Evolutionary conservation across 2,888 invertebrate genomes (phyloP).

Genomic region (Dicranocentrus wangi): DNA sequence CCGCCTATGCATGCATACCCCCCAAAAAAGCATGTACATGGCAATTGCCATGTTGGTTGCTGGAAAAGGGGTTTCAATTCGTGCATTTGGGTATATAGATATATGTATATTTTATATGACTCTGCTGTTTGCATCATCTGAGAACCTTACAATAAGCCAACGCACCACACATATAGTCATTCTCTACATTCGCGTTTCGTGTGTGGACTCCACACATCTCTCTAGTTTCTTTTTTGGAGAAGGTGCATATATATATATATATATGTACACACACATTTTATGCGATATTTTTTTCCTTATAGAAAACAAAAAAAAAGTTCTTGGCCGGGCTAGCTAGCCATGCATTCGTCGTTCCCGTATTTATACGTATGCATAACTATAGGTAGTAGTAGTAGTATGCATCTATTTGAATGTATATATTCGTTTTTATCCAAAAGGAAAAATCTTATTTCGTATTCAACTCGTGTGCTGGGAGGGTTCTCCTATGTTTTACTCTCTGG

Average conservation of each 20-base stretch:
- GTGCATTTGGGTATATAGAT: constrained; percentile 2
- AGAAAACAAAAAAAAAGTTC: too few relatives aligned
- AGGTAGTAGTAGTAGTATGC: constrained; percentile 20
- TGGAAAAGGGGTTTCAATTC: constrained; percentile 60
- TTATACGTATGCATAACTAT: constrained; percentile 33
- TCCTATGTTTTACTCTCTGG: constrained; percentile 43
- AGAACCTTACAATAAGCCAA: neutral
- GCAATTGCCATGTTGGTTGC: constrained; percentile 54
- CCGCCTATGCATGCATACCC: constrained; percentile 32
- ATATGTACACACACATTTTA: too few relatives aligned
- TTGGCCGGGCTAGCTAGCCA: too few relatives aligned
- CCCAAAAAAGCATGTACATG: constrained; percentile 33
- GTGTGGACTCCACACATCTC: neutral
- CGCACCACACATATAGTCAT: constrained; percentile 13
- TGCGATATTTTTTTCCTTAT: too few relatives aligned
- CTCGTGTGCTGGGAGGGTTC: constrained; percentile 67
- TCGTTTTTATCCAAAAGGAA: constrained; percentile 66
- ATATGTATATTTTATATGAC: neutral
- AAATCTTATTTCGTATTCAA: constrained; percentile 70
- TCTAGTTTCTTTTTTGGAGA: too few relatives aligned
- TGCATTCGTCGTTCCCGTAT: too few relatives aligned
- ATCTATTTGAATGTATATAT: constrained; percentile 28
- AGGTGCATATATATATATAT: too few relatives aligned
- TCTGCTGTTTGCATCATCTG: constrained; percentile 31
- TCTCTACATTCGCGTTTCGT: neutral